Evolutionary conservation across 2,888 invertebrate species (phyloP).

Genomic region (Atrina japonica): DNA sequence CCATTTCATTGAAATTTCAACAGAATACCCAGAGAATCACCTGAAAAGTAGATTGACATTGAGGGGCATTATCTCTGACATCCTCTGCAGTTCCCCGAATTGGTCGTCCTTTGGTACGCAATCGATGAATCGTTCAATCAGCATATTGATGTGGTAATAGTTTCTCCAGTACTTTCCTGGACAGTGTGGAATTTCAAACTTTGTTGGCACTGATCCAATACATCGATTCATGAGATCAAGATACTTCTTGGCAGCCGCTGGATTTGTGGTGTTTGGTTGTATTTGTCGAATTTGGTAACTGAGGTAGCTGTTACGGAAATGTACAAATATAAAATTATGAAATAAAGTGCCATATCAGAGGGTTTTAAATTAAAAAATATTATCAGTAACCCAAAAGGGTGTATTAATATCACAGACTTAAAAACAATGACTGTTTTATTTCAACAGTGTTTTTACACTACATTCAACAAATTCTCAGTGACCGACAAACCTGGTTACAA

Average conservation of each 20-base stretch:
- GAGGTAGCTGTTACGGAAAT: conserved; percentile 66
- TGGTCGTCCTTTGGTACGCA: conserved; percentile 56
- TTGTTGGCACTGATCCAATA: conserved; percentile 59
- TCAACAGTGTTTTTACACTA: no score
- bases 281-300: conserved; percentile 56
- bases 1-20: no score
- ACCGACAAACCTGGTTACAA: no score
- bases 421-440: no score
- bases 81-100: conserved; percentile 56
- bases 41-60: conserved; percentile 66
- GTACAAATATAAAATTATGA: no score
- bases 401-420: no score
- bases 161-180: conserved; percentile 55
- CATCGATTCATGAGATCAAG: conserved; percentile 56
- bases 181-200: conserved; percentile 51
- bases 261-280: conserved; percentile 17
- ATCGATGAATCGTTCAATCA: conserved; percentile 63
- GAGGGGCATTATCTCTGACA: conserved; percentile 65
- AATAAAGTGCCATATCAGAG: no score
- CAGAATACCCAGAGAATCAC: no score
- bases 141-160: conserved; percentile 61
- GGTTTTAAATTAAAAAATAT: no score
- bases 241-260: conserved; percentile 40
- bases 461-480: no score
- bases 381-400: no score